These are phyloP conservation scores for Sebastes diploproa DNA, from an alignment of 2,797 vertebrate species.

Conservation along the genomic window DNA sequence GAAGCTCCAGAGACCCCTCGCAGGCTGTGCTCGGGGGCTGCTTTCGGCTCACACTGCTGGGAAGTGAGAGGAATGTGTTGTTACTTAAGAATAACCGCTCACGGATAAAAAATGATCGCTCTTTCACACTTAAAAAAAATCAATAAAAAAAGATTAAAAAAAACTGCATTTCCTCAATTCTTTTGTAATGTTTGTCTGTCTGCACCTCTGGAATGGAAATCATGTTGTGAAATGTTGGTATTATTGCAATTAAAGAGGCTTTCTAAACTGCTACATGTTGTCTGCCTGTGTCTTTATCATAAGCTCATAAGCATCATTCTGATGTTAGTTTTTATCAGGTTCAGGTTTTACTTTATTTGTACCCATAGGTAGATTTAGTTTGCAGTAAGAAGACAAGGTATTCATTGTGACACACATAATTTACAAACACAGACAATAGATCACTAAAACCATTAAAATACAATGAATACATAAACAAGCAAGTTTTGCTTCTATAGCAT, in stretches of 20 bases:
- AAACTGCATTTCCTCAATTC: conserved; percentile 48
- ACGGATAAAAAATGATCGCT: conserved; percentile 24
- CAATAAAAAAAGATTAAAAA: conserved; percentile 46
- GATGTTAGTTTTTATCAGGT: background rate
- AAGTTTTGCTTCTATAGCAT: too few species aligned
- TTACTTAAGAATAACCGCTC: conserved; percentile 58
- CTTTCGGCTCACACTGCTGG: conserved; percentile 85
- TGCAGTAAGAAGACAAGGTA: too few species aligned
- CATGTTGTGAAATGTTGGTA: conserved; percentile 78
- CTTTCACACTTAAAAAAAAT: conserved; percentile 49
- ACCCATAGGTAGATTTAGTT: too few species aligned
- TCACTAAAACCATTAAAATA: too few species aligned
- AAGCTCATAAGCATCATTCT: background rate
- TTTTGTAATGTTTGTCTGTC: conserved; percentile 69
- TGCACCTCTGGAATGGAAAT: conserved; percentile 74
- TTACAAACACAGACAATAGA: too few species aligned
- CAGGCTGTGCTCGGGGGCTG: conserved; percentile 68
- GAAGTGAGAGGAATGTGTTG: conserved; percentile 81
- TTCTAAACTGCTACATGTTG: conserved; percentile 73
- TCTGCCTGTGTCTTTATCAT: background rate
- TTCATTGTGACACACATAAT: too few species aligned
- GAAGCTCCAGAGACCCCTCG: conserved; percentile 5
- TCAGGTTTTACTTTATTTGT: too few species aligned
- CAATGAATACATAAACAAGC: too few species aligned
- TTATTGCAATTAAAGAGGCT: conserved; percentile 85